Conservation (phyloP, 1,140 invertebrate species). For the Eupeodes corollae region DNA sequence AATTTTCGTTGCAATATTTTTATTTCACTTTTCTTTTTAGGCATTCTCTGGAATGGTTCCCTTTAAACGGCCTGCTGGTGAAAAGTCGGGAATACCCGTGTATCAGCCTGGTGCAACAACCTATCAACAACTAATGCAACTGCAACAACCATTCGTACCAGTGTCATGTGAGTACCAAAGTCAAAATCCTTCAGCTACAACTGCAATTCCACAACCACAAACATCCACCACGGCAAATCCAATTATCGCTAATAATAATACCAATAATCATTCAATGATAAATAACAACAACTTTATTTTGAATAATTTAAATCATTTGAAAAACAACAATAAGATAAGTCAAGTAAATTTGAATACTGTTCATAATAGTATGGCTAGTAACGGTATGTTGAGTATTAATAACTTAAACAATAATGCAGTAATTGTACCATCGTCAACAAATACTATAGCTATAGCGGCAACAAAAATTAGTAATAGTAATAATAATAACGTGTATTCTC, state of each 20-base stretch:
- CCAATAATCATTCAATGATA: neutral
- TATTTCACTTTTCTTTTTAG: constrained; percentile 40
- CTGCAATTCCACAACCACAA: neutral
- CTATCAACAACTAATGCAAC: constrained; percentile 91
- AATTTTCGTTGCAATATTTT: neutral
- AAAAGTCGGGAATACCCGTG: constrained; percentile 89
- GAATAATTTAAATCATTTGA: neutral
- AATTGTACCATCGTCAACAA: no score
- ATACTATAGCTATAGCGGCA: neutral
- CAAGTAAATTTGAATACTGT: neutral
- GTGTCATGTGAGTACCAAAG: constrained; percentile 84
- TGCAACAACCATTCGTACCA: constrained; percentile 85
- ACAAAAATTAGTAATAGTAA: constrained; percentile 4
- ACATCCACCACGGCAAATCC: constrained; percentile 7
- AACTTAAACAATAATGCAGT: no score
- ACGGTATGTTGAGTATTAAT: neutral
- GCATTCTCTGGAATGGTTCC: constrained; percentile 88
- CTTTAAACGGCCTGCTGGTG: constrained; percentile 85
- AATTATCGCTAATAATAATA: constrained; percentile 10
- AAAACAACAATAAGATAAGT: constrained; percentile 5
- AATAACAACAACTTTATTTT: constrained; percentile 5
- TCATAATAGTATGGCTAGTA: neutral
- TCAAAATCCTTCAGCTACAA: constrained; percentile 43
- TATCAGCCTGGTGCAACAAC: constrained; percentile 84
- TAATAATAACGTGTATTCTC: neutral